These are phyloP conservation scores for Elegia similella DNA, from an alignment of 2,888 invertebrate genomes.

Conservation along the genomic window DNA sequence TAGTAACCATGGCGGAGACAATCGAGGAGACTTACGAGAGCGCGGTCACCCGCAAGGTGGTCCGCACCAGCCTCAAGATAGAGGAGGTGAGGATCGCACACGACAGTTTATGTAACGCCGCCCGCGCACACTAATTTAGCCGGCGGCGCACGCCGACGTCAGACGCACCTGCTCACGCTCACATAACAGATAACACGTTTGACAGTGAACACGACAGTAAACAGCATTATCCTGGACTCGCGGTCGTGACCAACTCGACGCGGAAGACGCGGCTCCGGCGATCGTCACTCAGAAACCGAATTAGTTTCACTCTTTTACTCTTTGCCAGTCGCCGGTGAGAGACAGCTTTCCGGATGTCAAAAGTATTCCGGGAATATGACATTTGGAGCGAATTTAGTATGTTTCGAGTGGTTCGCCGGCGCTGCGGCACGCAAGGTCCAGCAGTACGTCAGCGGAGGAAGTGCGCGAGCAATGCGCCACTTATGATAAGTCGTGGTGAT, in stretches of 20 bases:
- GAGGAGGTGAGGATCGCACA: conserved; percentile 84
- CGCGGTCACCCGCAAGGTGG: conserved; percentile 86
- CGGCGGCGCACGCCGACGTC: conserved; percentile 50
- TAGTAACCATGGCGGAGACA: conserved; percentile 84
- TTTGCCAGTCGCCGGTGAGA: conserved; percentile 39
- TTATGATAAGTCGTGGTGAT: conserved; percentile 63
- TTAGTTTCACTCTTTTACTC: conserved; percentile 29
- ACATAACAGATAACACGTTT: conserved; percentile 74
- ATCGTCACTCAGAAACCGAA: conserved; percentile 29
- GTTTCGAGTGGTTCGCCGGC: conserved; percentile 32
- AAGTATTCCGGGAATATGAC: conserved; percentile 57
- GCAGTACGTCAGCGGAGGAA: conserved; percentile 61
- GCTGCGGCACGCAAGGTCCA: conserved; percentile 52
- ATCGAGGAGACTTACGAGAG: conserved; percentile 86
- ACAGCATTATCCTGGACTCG: conserved; percentile 45
- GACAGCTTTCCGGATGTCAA: conserved; percentile 49
- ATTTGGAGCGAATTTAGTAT: conserved; percentile 25
- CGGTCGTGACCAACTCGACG: conserved; percentile 27
- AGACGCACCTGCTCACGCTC: conserved; percentile 72
- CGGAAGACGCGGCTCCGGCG: conserved; percentile 25
- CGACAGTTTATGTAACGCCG: conserved; percentile 67
- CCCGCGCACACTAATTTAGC: conserved; percentile 68
- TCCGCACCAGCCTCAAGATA: conserved; percentile 86
- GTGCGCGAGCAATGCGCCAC: conserved; percentile 65
- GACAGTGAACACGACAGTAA: conserved; percentile 75